Conservation (phyloP, 2,113 vertebrate genomes). For the Paratilapia polleni region DNA sequence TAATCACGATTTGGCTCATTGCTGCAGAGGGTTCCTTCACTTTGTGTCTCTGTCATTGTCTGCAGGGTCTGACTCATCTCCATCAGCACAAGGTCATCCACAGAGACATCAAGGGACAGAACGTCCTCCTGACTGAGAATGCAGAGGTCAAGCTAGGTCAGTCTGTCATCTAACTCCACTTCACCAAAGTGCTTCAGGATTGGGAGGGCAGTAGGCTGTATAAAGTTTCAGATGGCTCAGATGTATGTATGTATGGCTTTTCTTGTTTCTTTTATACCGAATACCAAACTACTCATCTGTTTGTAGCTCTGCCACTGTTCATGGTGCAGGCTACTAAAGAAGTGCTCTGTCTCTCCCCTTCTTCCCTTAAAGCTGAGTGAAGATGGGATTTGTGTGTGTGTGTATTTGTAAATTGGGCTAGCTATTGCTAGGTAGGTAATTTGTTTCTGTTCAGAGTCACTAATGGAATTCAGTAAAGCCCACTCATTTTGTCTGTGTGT, state of each 20-base stretch:
- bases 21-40: conserved; percentile 24
- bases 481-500: conserved; percentile 26
- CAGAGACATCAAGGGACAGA: conserved; percentile 94
- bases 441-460: conserved; percentile 29
- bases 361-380: conserved; percentile 17
- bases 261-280: conserved; percentile 47
- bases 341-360: conserved; percentile 11
- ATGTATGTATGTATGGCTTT: conserved; percentile 6
- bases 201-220: conserved; percentile 7
- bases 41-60: conserved; percentile 30
- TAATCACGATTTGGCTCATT: conserved; percentile 12
- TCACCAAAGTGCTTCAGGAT: conserved; percentile 24
- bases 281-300: conserved; percentile 43
- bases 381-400: conserved; percentile 39
- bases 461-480: conserved; percentile 38
- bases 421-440: not conserved
- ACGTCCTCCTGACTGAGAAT: conserved; percentile 90
- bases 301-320: conserved; percentile 42
- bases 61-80: conserved; percentile 90
- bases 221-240: conserved; percentile 32
- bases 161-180: conserved; percentile 46
- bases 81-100: conserved; percentile 94
- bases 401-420: conserved; percentile 29
- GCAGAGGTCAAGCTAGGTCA: conserved; percentile 92
- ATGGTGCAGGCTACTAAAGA: conserved; percentile 47